Conservation (phyloP, 2,113 vertebrate genomes). For the Panthera tigris region DNA sequence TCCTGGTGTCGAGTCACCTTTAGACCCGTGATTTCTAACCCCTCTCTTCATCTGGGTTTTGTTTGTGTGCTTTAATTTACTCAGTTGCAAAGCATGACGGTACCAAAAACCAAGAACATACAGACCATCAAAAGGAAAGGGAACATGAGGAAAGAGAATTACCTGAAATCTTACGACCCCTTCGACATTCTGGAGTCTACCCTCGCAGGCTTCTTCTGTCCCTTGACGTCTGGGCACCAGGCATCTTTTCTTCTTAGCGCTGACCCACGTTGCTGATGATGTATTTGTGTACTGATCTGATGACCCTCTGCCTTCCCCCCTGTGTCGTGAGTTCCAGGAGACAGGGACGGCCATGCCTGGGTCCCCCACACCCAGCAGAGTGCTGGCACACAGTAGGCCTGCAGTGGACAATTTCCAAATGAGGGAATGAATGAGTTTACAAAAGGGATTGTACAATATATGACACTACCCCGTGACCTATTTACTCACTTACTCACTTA, state of each 20-base stretch:
- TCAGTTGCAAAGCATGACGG: not conserved
- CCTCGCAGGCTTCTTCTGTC: not conserved
- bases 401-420: not conserved
- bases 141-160: not conserved
- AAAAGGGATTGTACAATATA: not conserved
- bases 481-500: not conserved
- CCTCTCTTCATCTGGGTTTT: not conserved
- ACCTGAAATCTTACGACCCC: not conserved
- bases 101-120: not conserved
- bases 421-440: not conserved
- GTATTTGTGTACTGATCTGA: not conserved
- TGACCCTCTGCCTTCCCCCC: not conserved
- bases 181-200: accelerated
- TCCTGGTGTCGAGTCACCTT: not conserved
- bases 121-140: not conserved
- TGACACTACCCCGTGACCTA: not conserved
- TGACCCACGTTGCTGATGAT: not conserved
- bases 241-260: not conserved
- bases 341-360: accelerated
- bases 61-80: not conserved
- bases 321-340: not conserved
- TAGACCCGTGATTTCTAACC: not conserved
- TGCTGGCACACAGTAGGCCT: not conserved
- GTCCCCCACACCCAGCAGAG: not conserved
- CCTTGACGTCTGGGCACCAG: not conserved